Conservation (phyloP, 2,797 vertebrate genomes). For the Chloroceryle amazona region DNA sequence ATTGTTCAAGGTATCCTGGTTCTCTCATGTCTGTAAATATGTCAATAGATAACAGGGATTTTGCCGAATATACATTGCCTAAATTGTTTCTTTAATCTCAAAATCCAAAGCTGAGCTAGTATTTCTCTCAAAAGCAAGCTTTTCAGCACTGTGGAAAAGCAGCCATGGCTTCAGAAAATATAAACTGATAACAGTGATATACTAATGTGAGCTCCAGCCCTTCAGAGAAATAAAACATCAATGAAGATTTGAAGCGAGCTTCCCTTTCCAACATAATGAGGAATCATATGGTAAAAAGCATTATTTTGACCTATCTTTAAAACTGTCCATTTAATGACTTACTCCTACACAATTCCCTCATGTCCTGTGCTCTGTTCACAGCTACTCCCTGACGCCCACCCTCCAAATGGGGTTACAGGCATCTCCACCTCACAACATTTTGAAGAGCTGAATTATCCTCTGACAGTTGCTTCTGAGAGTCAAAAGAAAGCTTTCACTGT, state of each 20-base stretch:
- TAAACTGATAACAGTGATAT: background rate
- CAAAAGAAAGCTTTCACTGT: background rate
- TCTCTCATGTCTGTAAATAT: background rate
- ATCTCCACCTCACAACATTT: background rate
- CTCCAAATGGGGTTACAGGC: background rate
- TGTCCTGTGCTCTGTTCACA: background rate
- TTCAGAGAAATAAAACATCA: background rate
- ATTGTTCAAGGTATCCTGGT: background rate
- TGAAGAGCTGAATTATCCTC: background rate
- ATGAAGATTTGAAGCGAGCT: background rate
- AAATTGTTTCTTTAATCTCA: background rate
- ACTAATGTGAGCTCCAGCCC: background rate
- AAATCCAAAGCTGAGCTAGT: background rate
- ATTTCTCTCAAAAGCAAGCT: background rate
- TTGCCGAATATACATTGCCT: background rate
- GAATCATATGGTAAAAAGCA: background rate
- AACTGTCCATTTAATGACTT: background rate
- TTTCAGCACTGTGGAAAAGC: background rate
- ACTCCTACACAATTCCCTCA: background rate
- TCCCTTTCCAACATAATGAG: background rate
- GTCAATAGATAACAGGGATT: background rate
- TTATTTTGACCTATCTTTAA: background rate
- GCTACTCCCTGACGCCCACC: rapidly evolving
- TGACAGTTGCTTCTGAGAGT: background rate
- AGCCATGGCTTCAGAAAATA: background rate